Percentiles rank a stretch among this genome's conserved stretches.
Evolutionary conservation across 2,113 vertebrate species (phyloP).

Genomic region (Seriola rivoliana): DNA sequence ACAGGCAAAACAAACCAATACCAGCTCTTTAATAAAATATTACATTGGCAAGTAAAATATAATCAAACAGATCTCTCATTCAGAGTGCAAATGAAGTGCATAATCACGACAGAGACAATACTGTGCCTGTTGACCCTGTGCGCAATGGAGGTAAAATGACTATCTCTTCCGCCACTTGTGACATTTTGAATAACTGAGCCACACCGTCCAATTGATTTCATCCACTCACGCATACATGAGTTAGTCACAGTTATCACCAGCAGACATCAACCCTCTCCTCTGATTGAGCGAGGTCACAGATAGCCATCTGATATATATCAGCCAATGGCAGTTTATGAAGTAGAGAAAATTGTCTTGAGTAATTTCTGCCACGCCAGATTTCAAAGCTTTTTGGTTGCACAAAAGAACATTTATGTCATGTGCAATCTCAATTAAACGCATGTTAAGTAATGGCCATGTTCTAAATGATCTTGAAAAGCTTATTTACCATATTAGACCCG

Average conservation of each 20-base stretch:
- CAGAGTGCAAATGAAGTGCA: slow-evolving; percentile 27
- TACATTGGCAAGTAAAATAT: slow-evolving; percentile 23
- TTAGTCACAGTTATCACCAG: slow-evolving; percentile 58
- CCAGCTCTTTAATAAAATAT: slow-evolving; percentile 29
- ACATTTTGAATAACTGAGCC: slow-evolving; percentile 57
- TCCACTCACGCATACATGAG: slow-evolving; percentile 38
- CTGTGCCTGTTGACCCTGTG: slow-evolving; percentile 34
- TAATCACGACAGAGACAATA: slow-evolving; percentile 33
- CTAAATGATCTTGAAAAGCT: slow-evolving; percentile 12
- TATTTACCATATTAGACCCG: slow-evolving; percentile 71
- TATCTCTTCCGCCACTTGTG: slow-evolving; percentile 55
- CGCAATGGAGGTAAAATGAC: slow-evolving; percentile 32
- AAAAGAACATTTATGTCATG: background rate
- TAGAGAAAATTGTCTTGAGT: background rate
- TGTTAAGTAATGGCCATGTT: background rate
- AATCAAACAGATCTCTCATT: slow-evolving; percentile 31
- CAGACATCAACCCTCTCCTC: slow-evolving; percentile 51
- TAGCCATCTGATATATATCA: slow-evolving; percentile 24
- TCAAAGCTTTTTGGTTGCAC: background rate
- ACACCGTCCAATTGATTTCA: slow-evolving; percentile 57
- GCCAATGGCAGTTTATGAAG: slow-evolving; percentile 3
- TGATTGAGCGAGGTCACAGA: slow-evolving; percentile 29
- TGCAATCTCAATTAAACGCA: background rate
- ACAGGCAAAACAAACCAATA: background rate
- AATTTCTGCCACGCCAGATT: background rate